A percentile compares a stretch with the other conserved stretches of the same genome.
Evolutionary conservation across 1,140 invertebrate species (phyloP).

Genomic region (Macrobrachium rosenbergii): DNA sequence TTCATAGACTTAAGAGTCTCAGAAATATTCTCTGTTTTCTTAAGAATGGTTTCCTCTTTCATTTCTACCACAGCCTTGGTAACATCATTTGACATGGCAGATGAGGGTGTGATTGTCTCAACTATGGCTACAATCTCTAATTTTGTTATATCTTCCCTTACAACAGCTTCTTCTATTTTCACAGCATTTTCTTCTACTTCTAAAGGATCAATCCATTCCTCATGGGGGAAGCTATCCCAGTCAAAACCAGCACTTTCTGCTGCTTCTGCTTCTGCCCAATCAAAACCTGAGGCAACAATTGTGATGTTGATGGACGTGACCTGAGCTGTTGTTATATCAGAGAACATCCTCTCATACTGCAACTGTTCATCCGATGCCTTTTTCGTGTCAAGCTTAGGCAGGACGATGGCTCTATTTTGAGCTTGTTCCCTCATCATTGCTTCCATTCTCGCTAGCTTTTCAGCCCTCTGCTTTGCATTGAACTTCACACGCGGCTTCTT

Average conservation of each 20-base stretch:
- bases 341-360: constrained; percentile 63
- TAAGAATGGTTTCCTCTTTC: constrained; percentile 44
- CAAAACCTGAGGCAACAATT: constrained; percentile 39
- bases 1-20: constrained; percentile 50
- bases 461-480: constrained; percentile 63
- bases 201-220: constrained; percentile 60
- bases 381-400: constrained; percentile 54
- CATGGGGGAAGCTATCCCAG: constrained; percentile 62
- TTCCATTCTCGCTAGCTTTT: constrained; percentile 69
- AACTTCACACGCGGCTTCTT: constrained; percentile 66
- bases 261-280: constrained; percentile 56
- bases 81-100: constrained; percentile 46
- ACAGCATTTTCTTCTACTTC: constrained; percentile 42
- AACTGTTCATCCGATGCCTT: constrained; percentile 56
- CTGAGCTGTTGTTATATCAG: constrained; percentile 56
- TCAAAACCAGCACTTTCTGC: constrained; percentile 61
- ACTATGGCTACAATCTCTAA: constrained; percentile 60
- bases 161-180: constrained; percentile 35
- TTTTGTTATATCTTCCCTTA: constrained; percentile 35
- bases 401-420: constrained; percentile 59
- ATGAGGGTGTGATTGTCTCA: constrained; percentile 56
- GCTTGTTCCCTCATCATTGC: constrained; percentile 68
- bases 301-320: constrained; percentile 45
- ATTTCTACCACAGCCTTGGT: constrained; percentile 38
- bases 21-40: constrained; percentile 54